Conservation (phyloP, 35 echinoderm and acorn worm genomes). For the Apostichopus parvimensis region DNA sequence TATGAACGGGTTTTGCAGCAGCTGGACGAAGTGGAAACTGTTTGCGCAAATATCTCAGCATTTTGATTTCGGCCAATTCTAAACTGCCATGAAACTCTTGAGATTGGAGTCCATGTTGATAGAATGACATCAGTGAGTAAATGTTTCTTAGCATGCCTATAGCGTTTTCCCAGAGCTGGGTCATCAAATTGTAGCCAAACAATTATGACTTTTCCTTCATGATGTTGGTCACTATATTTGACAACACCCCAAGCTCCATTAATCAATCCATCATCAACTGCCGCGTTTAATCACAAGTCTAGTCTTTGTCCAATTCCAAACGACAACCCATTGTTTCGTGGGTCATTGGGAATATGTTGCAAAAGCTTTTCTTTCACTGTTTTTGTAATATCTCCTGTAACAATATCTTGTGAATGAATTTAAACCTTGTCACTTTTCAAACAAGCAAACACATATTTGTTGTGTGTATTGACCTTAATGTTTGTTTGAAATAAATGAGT, state of each 20-base stretch:
- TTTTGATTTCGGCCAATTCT: neutral
- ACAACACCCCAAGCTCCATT: constrained; percentile 48
- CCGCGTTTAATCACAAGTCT: constrained; percentile 7
- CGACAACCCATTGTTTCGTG: neutral
- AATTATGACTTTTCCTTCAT: neutral
- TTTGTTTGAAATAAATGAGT: constrained; percentile 54
- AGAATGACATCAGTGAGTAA: no score
- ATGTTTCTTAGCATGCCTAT: no score
- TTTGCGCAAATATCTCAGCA: constrained; percentile 11
- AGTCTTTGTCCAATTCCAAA: constrained; percentile 19
- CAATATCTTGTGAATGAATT: neutral
- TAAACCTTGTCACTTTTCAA: constrained; percentile 15
- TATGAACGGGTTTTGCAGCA: constrained; percentile 55
- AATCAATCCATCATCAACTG: constrained; percentile 50
- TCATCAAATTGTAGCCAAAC: neutral
- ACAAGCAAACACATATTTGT: constrained; percentile 2
- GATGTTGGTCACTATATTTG: neutral
- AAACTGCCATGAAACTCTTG: constrained; percentile 2
- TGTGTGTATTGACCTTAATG: constrained; percentile 35
- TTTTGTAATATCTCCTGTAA: constrained; percentile 35
- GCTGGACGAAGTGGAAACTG: constrained; percentile 48
- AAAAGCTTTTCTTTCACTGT: constrained; percentile 33
- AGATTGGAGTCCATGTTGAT: constrained; percentile 31
- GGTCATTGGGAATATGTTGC: neutral
- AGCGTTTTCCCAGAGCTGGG: no score